Evolutionary conservation across 1,140 invertebrate genomes (phyloP), one percentile per base, ranked within the genome.

Genomic region (Lucilia sericata): DNA sequence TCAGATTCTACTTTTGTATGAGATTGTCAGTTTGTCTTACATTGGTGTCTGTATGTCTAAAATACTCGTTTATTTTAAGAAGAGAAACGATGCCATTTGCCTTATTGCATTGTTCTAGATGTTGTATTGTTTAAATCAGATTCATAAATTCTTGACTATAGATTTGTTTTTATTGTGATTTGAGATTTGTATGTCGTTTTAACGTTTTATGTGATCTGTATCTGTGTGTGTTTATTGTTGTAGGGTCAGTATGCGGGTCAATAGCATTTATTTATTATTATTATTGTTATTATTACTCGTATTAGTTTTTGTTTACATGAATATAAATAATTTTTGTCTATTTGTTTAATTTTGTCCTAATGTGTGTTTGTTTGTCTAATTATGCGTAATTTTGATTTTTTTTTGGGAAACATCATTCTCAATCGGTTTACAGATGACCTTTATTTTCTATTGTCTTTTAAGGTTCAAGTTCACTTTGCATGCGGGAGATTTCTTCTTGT

Each of bases 241-340:
- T 80, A 21, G 76, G 76, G 76, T 80, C 76, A 80, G 76, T 80
- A 80, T 80, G 76, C 76, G 76, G 76, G 76, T 80, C 76, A 80
- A 80, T 80, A 80, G 76, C 76, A 80, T 80, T 80, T 12, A 49
- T 7, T 30, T 42, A 17, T 42, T 42, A 30, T 30, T 42, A 12
- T 76, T 17, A 17, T 42, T 76, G 74, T 76, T 42, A 42, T 42
- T 42, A 42, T 10, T 42, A 10, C 42, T 42, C 5, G 42, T 42
- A 42, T 42, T 42, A 42, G 42, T 42, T 9, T 36, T 78, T 8
- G 19, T 74, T 13, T 74, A 78, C 74, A 36, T 75, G 25, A 36
- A 34, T 36, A 78, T 78, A n/a, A 30, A 42, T 78, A n/a, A 78
- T 78, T 78, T 42, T 47, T 51, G 19, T 19, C n/a, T 80, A 70